phyloP scores from a whole-genome alignment of 2,113 vertebrate species.

The Callipepla squamata region DNA sequence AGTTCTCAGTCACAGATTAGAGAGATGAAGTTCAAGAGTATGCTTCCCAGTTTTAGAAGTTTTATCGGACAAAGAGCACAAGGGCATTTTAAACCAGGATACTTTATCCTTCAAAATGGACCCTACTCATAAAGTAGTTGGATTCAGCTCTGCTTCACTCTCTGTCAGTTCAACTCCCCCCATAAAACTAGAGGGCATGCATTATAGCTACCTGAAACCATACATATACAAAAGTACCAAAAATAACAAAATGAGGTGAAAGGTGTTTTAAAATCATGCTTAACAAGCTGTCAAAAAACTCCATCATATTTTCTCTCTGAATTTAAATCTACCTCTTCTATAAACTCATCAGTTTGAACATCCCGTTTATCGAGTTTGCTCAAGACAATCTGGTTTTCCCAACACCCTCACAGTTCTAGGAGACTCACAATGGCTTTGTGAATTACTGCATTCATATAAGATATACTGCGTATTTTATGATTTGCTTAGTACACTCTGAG shows the following conservation, averaged over 20 bases:
- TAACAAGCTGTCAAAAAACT: neutral
- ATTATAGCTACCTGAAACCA: neutral
- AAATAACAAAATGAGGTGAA: neutral
- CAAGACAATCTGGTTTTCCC: neutral
- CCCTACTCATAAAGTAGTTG: neutral
- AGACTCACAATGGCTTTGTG: neutral
- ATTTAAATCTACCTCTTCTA: neutral
- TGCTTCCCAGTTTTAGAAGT: fast-evolving
- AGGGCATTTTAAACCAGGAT: neutral
- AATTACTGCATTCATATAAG: constrained; percentile 26
- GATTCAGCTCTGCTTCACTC: neutral
- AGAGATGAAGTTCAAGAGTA: neutral
- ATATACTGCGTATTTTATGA: constrained; percentile 40
- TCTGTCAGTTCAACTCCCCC: neutral
- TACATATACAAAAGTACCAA: neutral
- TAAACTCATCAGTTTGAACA: neutral
- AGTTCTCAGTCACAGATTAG: neutral
- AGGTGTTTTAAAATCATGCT: neutral
- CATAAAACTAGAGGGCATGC: neutral
- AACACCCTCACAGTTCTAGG: neutral
- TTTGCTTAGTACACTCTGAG: constrained; percentile 44
- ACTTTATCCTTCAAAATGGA: neutral
- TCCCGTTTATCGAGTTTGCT: neutral
- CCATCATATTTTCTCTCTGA: neutral
- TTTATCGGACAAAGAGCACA: neutral